Percentiles rank a stretch among this genome's conserved stretches.
Conservation (phyloP, 2,888 invertebrate genomes). For the Drosophila lacicola region DNA sequence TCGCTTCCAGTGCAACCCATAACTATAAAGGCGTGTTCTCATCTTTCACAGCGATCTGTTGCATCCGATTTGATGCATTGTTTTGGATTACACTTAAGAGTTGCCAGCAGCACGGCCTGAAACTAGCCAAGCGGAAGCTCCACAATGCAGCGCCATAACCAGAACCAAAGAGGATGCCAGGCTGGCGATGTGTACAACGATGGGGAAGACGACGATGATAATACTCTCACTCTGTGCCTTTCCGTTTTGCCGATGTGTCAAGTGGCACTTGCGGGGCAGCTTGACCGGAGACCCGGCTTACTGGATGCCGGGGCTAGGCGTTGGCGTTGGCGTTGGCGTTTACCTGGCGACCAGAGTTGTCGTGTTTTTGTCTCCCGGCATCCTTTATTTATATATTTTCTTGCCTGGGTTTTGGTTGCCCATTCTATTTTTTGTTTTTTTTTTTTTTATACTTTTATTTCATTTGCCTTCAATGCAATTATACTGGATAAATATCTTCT, state of each 20-base stretch:
- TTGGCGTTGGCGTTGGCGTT: neutral
- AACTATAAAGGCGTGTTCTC: constrained; percentile 19
- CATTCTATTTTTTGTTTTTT: constrained; percentile 17
- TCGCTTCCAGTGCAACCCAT: neutral
- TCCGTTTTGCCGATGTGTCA: constrained; percentile 43
- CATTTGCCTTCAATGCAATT: constrained; percentile 84
- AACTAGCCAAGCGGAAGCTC: constrained; percentile 21
- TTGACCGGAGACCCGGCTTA: constrained; percentile 16
- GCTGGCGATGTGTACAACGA: neutral
- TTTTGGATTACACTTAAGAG: constrained; percentile 10
- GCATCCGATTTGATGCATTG: constrained; percentile 45
- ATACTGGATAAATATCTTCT: constrained; percentile 85
- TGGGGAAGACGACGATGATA: neutral
- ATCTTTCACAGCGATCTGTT: constrained; percentile 43
- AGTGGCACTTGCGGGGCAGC: constrained; percentile 61
- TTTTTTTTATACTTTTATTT: constrained; percentile 60
- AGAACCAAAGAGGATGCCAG: neutral
- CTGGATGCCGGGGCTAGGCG: neutral
- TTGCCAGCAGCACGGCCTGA: neutral
- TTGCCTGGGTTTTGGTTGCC: constrained; percentile 55
- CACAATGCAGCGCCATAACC: constrained; percentile 13
- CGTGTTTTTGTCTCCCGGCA: constrained; percentile 39
- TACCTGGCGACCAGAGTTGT: constrained; percentile 33
- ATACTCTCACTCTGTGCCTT: neutral
- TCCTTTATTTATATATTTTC: constrained; percentile 76